Base-by-base conservation (phyloP, 1,140 invertebrate genomes). In the Pantala flavescens region DNA sequence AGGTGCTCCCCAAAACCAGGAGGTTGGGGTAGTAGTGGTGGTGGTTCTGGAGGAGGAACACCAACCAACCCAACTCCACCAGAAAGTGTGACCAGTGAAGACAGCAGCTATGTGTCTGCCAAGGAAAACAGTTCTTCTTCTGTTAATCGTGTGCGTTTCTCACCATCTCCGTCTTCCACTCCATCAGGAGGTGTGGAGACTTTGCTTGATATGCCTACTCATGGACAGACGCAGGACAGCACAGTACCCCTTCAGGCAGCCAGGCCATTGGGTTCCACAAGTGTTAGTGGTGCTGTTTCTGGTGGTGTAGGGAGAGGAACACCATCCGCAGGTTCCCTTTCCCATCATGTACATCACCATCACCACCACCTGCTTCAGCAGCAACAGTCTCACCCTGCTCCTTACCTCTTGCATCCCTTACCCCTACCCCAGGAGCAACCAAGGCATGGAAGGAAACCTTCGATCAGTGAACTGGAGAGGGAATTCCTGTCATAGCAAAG, bases 21-120 rank as follows among this genome's bases (percentile, higher is more conserved):
- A 24, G 85, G 86, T 78, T 86, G 86, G 73, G 86, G 83, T 24
- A 84, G 86, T 7, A 87, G 87, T 43, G 84, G 84, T 77, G 84
- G 84, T 63, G 87, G 88, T 74, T 89, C 89, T 0, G 81, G 80
- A 14, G 79, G 79, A 21, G 82, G 81, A n/a, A 93, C 92, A 0
- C 91, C 92, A 28, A 93, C 92, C 0, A 93, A 93, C 83, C 90
- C 91, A n/a, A 94, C 93, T 1, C 92, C 93, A 0, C 92, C 92
- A 0, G 93, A 94, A 77, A 93, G 91, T 77, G 79, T 93, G 19
- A 91, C 91, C 0, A 93, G 91, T 77, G 93, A 94, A 73, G 92
- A 94, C 77, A 92, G 90, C 77, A 93, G 91, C 43, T 94, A 94
- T 80, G 87, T 93, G 49, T 94, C 92, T 0, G 92, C 93, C 1